Base-by-base conservation (phyloP, 2,888 invertebrate species). In the Xylota segnis region DNA sequence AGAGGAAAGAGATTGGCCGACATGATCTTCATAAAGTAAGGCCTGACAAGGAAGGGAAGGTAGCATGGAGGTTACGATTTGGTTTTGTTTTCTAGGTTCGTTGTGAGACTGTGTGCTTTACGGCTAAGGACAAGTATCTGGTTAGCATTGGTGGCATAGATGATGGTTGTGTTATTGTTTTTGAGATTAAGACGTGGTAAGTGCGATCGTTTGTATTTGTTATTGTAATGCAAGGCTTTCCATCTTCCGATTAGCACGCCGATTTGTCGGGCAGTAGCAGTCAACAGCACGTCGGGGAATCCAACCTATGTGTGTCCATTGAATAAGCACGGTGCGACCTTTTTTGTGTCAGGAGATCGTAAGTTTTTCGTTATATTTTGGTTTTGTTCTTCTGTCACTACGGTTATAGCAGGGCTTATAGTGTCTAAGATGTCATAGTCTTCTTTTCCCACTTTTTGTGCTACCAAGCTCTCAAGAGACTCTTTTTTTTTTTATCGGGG, bases 81-180 rank as follows among this genome's bases (percentile, higher is more conserved):
- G 1, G 43, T 47, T 32, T 1, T 5, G 12, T 37, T 27, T 27
- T 37, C n/a, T 76, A 94, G 94, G 94, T 97, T 0, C 95, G 97
- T 40, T 96, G 98, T 0, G 96, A 98, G 93, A 95, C 96, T 0
- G 93, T 98, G n/a, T 94, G 95, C 6, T 98, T 98, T 91, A 95
- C 97, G 0, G 94, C 95, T 4, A 95, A 96, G 91, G 97, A 97
- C 89, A 94, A 94, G 66, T 98, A 96, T 91, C 93, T 98, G 88
- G 94, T 97, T 40, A 96, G 97, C 0, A 93, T 98, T 45, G 98
- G 98, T 0, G 98, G 98, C 0, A 94, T 96, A 79, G 98, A 98
- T 92, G 98, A 98, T 91, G 97, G 97, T 40, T 95, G 96, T 87
- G 94, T 98, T 43, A 95, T 98, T 52, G 95, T 98, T 0, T 98